Percentiles rank a stretch among this genome's conserved stretches.
These are phyloP conservation scores for Cremastinae sp. DNA, from an alignment of 2,888 invertebrate genomes.

Conservation along the genomic window DNA sequence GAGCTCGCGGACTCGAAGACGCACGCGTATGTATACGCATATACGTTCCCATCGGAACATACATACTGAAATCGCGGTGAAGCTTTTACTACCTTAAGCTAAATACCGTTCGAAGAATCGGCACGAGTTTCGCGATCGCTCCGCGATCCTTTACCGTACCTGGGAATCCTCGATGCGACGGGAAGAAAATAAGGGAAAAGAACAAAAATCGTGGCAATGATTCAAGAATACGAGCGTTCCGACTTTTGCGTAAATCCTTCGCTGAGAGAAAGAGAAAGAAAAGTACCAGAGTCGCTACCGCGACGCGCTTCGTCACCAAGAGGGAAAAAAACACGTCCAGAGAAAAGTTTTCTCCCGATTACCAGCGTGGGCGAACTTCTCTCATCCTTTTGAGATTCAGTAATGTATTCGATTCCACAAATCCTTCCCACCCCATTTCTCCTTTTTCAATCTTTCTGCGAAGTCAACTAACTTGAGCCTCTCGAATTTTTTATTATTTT, in stretches of 20 bases:
- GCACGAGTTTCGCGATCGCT: slow-evolving; percentile 1
- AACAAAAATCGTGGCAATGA: too few species aligned
- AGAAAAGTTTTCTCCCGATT: slow-evolving; percentile 41
- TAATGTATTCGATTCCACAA: slow-evolving; percentile 62
- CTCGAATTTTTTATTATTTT: too few species aligned
- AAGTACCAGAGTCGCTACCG: slow-evolving; percentile 19
- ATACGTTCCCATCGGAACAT: slow-evolving; percentile 37
- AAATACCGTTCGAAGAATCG: too few species aligned
- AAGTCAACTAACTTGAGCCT: too few species aligned
- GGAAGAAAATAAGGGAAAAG: too few species aligned
- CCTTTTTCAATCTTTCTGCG: too few species aligned
- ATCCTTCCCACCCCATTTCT: background rate
- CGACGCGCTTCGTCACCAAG: background rate
- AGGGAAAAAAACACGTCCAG: background rate
- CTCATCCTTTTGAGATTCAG: slow-evolving; percentile 62
- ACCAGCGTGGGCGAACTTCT: slow-evolving; percentile 62
- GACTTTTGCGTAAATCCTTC: background rate
- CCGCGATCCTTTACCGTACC: background rate
- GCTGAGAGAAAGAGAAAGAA: slow-evolving; percentile 19
- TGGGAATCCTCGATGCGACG: too few species aligned
- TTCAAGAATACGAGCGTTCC: too few species aligned
- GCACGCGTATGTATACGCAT: background rate
- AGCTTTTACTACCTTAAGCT: too few species aligned
- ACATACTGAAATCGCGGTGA: slow-evolving; percentile 4
- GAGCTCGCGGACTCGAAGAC: slow-evolving; percentile 5